A percentile compares a stretch with the other conserved stretches of the same genome.
phyloP scores from a whole-genome alignment of 2,113 vertebrate species.

The Triplophysa dalaica region DNA sequence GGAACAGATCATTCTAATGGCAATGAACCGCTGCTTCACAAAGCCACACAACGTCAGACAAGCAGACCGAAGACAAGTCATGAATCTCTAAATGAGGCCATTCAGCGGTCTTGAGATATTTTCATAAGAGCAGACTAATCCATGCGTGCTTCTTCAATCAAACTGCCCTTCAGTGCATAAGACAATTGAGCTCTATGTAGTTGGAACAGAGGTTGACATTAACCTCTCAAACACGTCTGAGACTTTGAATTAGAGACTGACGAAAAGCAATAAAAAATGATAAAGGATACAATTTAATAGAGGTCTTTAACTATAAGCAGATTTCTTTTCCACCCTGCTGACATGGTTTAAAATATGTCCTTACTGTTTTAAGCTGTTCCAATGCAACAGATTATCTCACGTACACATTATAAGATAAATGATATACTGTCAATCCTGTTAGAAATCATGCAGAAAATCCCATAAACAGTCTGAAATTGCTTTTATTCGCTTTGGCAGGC shows the following conservation, averaged over 20 bases:
- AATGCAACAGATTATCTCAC: too few relatives aligned
- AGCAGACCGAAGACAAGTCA: conserved; percentile 51
- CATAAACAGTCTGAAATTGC: conserved; percentile 63
- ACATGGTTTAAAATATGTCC: too few relatives aligned
- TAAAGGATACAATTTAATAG: too few relatives aligned
- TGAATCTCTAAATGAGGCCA: conserved; percentile 70
- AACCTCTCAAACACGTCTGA: neutral
- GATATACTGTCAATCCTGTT: neutral
- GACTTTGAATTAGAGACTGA: too few relatives aligned
- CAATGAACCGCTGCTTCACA: conserved; percentile 68
- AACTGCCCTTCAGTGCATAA: neutral
- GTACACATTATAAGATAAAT: neutral
- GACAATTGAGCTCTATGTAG: neutral
- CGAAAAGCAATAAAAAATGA: neutral
- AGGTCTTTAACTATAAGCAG: too few relatives aligned
- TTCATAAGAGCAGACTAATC: conserved; percentile 64
- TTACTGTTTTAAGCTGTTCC: neutral
- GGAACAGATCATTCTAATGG: conserved; percentile 59
- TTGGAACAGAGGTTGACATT: neutral
- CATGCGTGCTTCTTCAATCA: conserved; percentile 64
- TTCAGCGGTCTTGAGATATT: conserved; percentile 69
- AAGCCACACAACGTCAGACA: conserved; percentile 63
- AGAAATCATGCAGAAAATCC: conserved; percentile 60
- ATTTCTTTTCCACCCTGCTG: too few relatives aligned
- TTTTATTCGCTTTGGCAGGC: conserved; percentile 74